These are phyloP conservation scores for Hyalella azteca DNA, from an alignment of 2,888 invertebrate genomes.

Conservation along the genomic window DNA sequence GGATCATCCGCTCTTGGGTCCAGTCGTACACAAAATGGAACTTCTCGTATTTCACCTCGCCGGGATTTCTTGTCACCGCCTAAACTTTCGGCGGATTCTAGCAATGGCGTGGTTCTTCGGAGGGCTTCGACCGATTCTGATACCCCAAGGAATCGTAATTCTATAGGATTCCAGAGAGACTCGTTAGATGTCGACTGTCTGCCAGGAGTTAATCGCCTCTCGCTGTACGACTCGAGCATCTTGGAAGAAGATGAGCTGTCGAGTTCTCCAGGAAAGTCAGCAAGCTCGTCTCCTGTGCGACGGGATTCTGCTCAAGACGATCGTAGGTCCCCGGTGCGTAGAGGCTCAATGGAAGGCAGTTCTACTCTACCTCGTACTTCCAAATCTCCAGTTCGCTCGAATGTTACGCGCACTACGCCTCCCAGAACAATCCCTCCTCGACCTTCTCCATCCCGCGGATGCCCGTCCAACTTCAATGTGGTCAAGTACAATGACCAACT, in stretches of 20 bases:
- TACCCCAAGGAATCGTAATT: background rate
- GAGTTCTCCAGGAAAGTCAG: slow-evolving; percentile 11
- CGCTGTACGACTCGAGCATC: slow-evolving; percentile 53
- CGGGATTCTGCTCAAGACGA: slow-evolving; percentile 12
- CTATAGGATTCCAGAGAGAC: slow-evolving; percentile 38
- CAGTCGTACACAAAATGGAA: background rate
- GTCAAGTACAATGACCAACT: slow-evolving; percentile 35
- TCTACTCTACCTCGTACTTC: slow-evolving; percentile 26
- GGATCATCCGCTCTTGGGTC: slow-evolving; percentile 28
- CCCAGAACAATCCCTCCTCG: slow-evolving; percentile 39
- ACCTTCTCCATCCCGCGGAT: slow-evolving; percentile 39
- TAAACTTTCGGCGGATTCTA: background rate
- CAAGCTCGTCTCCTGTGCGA: slow-evolving; percentile 37
- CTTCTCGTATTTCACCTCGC: slow-evolving; percentile 25
- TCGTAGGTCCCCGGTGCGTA: slow-evolving; percentile 7
- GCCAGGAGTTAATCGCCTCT: slow-evolving; percentile 47
- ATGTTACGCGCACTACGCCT: background rate
- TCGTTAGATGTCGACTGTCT: slow-evolving; percentile 54
- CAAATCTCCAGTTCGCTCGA: background rate
- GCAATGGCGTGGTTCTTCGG: slow-evolving; percentile 9
- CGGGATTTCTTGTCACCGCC: slow-evolving; percentile 12
- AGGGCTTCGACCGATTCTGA: slow-evolving; percentile 11
- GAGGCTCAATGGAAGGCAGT: background rate
- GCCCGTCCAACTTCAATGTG: background rate
- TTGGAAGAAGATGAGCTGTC: slow-evolving; percentile 51